Evolutionary conservation across 2,113 vertebrate species (phyloP).

Genomic region (Nicator chloris): DNA sequence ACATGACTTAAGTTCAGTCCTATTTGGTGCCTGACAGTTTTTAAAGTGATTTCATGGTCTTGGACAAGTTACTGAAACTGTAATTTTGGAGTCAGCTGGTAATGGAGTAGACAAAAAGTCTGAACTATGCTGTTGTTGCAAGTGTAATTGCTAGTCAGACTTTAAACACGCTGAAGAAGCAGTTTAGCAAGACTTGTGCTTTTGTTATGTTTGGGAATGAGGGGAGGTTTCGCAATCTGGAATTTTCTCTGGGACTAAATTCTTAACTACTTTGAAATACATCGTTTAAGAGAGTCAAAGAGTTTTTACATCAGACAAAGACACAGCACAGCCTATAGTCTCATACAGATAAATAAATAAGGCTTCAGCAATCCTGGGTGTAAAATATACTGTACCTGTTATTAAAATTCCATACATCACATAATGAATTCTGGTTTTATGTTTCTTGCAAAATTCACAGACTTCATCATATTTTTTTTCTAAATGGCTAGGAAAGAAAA

Average conservation of each 20-base stretch:
- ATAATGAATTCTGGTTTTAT: slow-evolving; percentile 60
- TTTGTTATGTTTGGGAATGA: neutral
- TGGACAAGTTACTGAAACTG: neutral
- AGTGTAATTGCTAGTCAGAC: neutral
- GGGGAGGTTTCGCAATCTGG: neutral
- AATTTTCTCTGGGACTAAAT: neutral
- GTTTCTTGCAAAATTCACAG: slow-evolving; percentile 59
- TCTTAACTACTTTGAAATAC: neutral
- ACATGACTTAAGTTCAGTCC: neutral
- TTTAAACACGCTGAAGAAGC: neutral
- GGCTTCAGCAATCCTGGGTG: neutral
- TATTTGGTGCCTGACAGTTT: neutral
- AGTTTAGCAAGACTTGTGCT: neutral
- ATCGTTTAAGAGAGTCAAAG: neutral
- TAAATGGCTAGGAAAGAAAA: slow-evolving; percentile 57
- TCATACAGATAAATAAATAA: neutral
- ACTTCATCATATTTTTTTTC: slow-evolving; percentile 66
- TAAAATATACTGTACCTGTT: slow-evolving; percentile 69
- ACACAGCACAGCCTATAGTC: neutral
- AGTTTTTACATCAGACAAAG: neutral
- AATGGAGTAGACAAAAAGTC: neutral
- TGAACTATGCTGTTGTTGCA: neutral
- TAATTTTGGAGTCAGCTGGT: neutral
- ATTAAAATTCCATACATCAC: slow-evolving; percentile 65
- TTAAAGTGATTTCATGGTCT: neutral